Percentiles rank a stretch among this genome's conserved stretches.
phyloP scores from a whole-genome alignment of 2,888 invertebrate species.

The Drosophila aldrichi region DNA sequence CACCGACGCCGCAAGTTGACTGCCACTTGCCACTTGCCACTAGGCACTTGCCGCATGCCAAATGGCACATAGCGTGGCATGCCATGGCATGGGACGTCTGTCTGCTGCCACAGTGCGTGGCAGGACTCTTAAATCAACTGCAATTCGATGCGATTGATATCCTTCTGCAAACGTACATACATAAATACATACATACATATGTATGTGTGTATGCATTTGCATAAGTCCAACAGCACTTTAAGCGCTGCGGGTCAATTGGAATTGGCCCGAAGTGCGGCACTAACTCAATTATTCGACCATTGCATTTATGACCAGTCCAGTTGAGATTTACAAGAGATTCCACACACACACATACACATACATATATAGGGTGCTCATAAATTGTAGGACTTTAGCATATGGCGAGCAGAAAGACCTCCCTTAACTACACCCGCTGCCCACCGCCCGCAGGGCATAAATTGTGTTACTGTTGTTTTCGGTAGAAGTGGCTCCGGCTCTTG shows the following conservation, averaged over 20 bases:
- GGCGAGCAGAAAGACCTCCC: constrained; percentile 42
- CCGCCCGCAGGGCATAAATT: constrained; percentile 43
- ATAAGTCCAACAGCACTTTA: constrained; percentile 51
- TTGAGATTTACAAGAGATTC: constrained; percentile 55
- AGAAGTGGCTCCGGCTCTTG: constrained; percentile 9
- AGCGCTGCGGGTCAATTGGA: constrained; percentile 45
- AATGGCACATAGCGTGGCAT: constrained; percentile 11
- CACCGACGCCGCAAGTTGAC: constrained; percentile 23
- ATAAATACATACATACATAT: too few relatives aligned
- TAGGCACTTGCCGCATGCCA: constrained; percentile 8
- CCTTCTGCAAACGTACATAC: background rate
- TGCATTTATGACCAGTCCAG: constrained; percentile 45
- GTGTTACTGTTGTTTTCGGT: constrained; percentile 38
- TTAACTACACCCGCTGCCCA: constrained; percentile 3
- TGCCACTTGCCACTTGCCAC: constrained; percentile 26
- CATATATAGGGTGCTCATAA: constrained; percentile 54
- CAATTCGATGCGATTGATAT: constrained; percentile 63
- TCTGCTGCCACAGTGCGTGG: constrained; percentile 54
- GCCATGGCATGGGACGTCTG: constrained; percentile 30
- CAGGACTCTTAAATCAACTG: constrained; percentile 61
- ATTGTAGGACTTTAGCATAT: constrained; percentile 60
- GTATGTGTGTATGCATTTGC: constrained; percentile 23
- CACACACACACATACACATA: constrained; percentile 7
- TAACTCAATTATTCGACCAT: constrained; percentile 77
- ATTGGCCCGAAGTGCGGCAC: constrained; percentile 34